A percentile compares a stretch with the other conserved stretches of the same genome.
Evolutionary conservation across 2,113 vertebrate genomes (phyloP).

Genomic region (Marmota monax): DNA sequence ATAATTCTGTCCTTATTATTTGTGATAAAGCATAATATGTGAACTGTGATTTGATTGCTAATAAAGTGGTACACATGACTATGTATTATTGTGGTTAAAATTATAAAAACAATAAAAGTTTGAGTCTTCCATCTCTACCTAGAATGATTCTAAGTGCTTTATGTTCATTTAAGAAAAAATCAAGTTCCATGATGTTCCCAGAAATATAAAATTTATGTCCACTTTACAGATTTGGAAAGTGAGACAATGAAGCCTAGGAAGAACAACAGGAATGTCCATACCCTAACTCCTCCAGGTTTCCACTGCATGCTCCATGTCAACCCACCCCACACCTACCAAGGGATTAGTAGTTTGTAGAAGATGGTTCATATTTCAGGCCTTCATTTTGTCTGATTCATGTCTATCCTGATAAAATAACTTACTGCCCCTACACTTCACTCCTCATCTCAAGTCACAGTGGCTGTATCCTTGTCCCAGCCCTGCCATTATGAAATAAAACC

Average conservation of each 20-base stretch:
- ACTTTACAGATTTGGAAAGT: not conserved
- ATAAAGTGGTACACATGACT: not conserved
- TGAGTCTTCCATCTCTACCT: not conserved
- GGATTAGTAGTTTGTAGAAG: not conserved
- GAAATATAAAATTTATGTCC: not conserved
- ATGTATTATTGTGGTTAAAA: not conserved
- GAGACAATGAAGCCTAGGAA: not conserved
- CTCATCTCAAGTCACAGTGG: not conserved
- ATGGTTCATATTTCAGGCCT: not conserved
- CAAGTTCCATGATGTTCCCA: not conserved
- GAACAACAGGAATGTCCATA: not conserved
- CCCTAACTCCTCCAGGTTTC: not conserved
- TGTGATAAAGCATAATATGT: not conserved
- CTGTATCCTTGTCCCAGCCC: not conserved
- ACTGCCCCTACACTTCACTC: rapidly evolving
- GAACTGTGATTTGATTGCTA: not conserved
- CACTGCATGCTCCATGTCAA: not conserved
- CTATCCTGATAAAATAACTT: not conserved
- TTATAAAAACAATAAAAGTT: not conserved
- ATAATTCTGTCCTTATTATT: not conserved
- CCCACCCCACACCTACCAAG: not conserved
- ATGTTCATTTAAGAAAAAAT: not conserved
- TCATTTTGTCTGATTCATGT: not conserved
- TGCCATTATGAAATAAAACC: not conserved
- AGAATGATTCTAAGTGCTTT: not conserved